Evolutionary conservation across 2,797 vertebrate genomes (phyloP), one percentile per base, ranked within the genome.

Genomic region (Acrossocheilus fasciatus): DNA sequence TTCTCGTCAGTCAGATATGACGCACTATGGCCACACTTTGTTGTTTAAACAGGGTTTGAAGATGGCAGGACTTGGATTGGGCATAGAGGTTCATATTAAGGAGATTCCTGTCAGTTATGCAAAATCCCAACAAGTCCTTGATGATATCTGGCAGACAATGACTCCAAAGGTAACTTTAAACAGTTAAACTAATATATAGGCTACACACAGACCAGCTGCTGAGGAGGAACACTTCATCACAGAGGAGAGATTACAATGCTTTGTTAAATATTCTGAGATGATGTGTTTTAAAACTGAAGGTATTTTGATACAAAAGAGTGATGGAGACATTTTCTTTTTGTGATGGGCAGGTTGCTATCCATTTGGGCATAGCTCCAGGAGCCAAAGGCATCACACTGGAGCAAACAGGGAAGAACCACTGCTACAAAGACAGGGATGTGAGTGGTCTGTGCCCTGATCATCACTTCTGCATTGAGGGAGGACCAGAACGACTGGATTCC

Each of bases 51-150:
- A 97, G 96, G 94, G 93, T 17, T 90, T 98, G 88, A 94, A 94
- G 89, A 89, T 89, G 86, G 88, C 93, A 83, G 96, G 97, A 26
- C 92, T 97, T 66, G 96, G 95, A 81, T 68, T 90, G 4, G 88
- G 84, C 52, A 79, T 89, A 3, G 30, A 93, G 45, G 90, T 97
- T 66, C 79, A 0, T n/a, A 93, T 93, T 34, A 91, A 92, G 79
- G 94, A 97, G 91, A 86, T 97, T 74, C 97, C 96, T 0, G 96
- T 97, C 82, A 94, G 91, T 93, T 98, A 97, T 89, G 92, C 91
- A 43, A 95, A 95, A 88, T 93, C 94, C 76, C 94, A 93, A 83
- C 82, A 94, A 79, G 90, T 92, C 26, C 89, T 98, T 69, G 70
- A 86, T 64, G 92, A 92, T 50, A 96, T 97, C 85, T 98, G 97